Conservation (phyloP, 2,797 vertebrate genomes). For the Manis javanica region DNA sequence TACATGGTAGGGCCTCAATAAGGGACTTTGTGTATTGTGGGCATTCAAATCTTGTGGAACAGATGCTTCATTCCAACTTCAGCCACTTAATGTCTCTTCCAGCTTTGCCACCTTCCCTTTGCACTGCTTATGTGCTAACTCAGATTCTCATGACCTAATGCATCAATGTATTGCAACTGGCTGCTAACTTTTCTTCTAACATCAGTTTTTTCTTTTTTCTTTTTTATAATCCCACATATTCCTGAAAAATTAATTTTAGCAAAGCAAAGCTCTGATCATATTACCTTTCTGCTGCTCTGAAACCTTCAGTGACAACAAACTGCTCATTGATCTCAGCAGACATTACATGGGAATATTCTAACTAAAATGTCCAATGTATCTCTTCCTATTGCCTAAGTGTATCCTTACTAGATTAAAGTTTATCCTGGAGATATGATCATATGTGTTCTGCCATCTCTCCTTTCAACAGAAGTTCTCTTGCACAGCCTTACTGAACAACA, state of each 20-base stretch:
- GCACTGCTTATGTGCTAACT: neutral
- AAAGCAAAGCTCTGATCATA: neutral
- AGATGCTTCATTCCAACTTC: neutral
- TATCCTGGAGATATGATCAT: neutral
- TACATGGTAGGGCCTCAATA: neutral
- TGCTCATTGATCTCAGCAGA: neutral
- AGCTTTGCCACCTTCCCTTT: too few species aligned
- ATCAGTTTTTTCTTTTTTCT: neutral
- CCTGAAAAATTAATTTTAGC: conserved; percentile 44
- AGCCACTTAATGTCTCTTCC: neutral
- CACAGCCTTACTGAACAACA: neutral
- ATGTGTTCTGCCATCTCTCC: neutral
- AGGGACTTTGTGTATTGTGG: neutral
- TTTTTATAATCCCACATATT: neutral
- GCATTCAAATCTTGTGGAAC: neutral
- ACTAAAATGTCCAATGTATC: neutral
- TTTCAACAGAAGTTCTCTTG: neutral
- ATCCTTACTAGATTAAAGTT: neutral
- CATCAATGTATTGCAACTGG: neutral
- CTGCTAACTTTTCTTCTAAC: neutral
- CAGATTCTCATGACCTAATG: neutral
- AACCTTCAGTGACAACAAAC: neutral
- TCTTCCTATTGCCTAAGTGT: neutral
- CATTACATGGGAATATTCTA: neutral
- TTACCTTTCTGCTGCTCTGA: neutral